Conservation (phyloP, 2,797 vertebrate species). For the Triplophysa bombifrons region DNA sequence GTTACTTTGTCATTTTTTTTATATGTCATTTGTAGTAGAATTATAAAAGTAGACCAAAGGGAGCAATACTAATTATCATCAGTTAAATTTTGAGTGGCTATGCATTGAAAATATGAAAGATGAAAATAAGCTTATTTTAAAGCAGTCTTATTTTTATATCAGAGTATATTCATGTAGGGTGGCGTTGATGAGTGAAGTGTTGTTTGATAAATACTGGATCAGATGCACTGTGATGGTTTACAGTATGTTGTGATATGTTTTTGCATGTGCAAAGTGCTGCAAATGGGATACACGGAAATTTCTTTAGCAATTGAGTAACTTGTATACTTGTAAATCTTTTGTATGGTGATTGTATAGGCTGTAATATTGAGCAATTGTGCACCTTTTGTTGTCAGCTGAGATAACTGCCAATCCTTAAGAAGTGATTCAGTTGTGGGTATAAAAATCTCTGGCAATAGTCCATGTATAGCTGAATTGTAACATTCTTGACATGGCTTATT, state of each 20-base stretch:
- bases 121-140: constrained; percentile 34
- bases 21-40: neutral
- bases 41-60: neutral
- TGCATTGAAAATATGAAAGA: neutral
- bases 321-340: constrained; percentile 61
- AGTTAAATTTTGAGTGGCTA: neutral
- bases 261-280: constrained; percentile 50
- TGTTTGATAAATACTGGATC: constrained; percentile 45
- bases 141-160: constrained; percentile 13
- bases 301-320: constrained; percentile 56
- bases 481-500: constrained; percentile 33
- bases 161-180: constrained; percentile 8
- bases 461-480: constrained; percentile 60
- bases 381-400: constrained; percentile 23
- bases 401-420: neutral
- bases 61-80: constrained; percentile 1
- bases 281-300: constrained; percentile 45
- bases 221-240: constrained; percentile 44
- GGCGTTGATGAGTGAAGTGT: constrained; percentile 35
- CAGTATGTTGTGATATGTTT: constrained; percentile 58
- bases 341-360: constrained; percentile 62
- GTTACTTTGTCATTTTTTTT: neutral
- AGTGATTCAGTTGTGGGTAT: neutral
- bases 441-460: constrained; percentile 64
- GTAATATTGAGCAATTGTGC: constrained; percentile 55